phyloP scores from a whole-genome alignment of 2,797 vertebrate species.

The Bradypodion pumilum region DNA sequence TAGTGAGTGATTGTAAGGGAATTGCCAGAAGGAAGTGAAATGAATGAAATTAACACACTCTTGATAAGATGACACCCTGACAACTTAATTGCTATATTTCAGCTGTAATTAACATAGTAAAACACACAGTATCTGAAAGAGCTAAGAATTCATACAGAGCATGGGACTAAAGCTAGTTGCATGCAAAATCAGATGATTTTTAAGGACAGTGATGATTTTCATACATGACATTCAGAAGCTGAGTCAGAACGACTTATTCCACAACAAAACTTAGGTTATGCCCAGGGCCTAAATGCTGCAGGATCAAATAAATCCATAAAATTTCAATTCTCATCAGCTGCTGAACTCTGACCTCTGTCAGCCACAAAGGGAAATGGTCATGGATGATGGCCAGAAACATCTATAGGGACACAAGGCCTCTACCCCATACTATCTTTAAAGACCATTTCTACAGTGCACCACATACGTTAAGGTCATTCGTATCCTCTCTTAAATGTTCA shows the following conservation, averaged over 20 bases:
- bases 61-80: conserved; percentile 32
- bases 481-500: background rate
- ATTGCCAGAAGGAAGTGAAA: conserved; percentile 23
- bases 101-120: conserved; percentile 37
- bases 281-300: background rate
- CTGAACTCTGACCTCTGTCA: background rate
- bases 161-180: conserved; percentile 4
- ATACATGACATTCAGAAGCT: background rate
- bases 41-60: conserved; percentile 39
- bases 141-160: background rate
- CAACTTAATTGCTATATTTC: conserved; percentile 32
- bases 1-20: conserved; percentile 4
- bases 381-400: background rate
- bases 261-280: background rate
- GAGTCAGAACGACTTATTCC: background rate
- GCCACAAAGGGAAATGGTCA: background rate
- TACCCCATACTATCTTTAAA: too few species aligned
- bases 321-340: background rate
- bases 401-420: too few species aligned
- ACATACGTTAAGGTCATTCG: background rate
- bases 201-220: conserved; percentile 3
- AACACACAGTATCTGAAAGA: conserved; percentile 17
- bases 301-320: background rate
- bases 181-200: background rate
- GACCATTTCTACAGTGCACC: background rate